Conservation (phyloP, 2,888 invertebrate genomes). For the Polyommatus icarus region DNA sequence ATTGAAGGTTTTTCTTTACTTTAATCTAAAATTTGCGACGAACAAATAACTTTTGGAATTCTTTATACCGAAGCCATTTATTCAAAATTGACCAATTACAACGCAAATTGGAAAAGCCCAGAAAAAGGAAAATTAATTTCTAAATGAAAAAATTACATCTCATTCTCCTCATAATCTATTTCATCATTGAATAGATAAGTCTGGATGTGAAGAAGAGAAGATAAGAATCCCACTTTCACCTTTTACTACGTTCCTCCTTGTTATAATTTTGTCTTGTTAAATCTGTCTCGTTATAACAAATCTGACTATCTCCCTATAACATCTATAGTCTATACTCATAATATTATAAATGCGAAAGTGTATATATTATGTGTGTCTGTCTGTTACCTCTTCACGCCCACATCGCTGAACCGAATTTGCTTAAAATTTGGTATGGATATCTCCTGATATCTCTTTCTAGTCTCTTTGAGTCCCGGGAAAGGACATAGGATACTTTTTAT, state of each 20-base stretch:
- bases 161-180: slow-evolving; percentile 41
- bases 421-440: no score
- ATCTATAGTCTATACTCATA: no score
- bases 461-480: no score
- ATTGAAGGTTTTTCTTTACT: neutral
- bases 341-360: no score
- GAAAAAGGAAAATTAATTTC: slow-evolving; percentile 45
- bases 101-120: slow-evolving; percentile 46
- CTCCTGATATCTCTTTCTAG: no score
- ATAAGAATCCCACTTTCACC: slow-evolving; percentile 43
- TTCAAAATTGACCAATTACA: slow-evolving; percentile 38
- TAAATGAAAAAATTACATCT: slow-evolving; percentile 41
- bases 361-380: slow-evolving; percentile 36
- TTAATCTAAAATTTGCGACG: slow-evolving; percentile 32
- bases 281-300: no score
- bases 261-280: no score
- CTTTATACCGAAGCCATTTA: slow-evolving; percentile 45
- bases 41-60: slow-evolving; percentile 44
- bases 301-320: no score
- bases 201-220: slow-evolving; percentile 33
- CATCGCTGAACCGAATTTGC: no score
- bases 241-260: slow-evolving; percentile 34
- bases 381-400: no score
- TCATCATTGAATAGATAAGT: slow-evolving; percentile 42
- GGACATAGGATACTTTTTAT: no score